phyloP scores from a whole-genome alignment of 2,888 invertebrate species.

The Drosophila nr. perissopoda region DNA sequence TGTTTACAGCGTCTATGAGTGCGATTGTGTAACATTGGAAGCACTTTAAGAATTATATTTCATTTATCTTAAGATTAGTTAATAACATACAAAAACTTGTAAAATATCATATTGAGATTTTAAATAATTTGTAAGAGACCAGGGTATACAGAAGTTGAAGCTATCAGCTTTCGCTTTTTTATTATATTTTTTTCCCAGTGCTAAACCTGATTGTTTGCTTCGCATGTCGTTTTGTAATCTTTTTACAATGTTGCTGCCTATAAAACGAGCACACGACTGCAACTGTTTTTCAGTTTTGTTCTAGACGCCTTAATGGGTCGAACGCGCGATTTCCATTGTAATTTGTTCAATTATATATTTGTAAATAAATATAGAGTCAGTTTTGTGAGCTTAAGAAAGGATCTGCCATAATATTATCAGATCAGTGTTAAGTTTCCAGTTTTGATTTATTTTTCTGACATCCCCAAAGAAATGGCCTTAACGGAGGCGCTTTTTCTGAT shows the following conservation, averaged over 20 bases:
- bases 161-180: background rate
- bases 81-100: background rate
- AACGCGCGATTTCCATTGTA: too few species aligned
- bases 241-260: background rate
- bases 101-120: background rate
- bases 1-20: accelerated
- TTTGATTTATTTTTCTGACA: constrained; percentile 6
- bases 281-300: background rate
- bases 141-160: background rate
- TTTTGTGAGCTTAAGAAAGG: background rate
- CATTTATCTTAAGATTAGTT: background rate
- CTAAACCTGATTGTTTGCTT: background rate
- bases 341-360: background rate
- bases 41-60: too few species aligned
- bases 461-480: constrained; percentile 52
- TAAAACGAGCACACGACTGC: background rate
- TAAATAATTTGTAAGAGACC: background rate
- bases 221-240: background rate
- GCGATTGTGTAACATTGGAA: too few species aligned
- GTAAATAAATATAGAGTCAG: background rate
- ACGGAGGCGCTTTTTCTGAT: constrained; percentile 67
- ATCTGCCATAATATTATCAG: background rate
- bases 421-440: background rate
- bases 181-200: background rate
- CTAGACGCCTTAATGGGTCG: background rate